Percentiles rank a stretch among this genome's conserved stretches.
Evolutionary conservation across 2,888 invertebrate genomes (phyloP).

Genomic region (Sthenelais limicola): DNA sequence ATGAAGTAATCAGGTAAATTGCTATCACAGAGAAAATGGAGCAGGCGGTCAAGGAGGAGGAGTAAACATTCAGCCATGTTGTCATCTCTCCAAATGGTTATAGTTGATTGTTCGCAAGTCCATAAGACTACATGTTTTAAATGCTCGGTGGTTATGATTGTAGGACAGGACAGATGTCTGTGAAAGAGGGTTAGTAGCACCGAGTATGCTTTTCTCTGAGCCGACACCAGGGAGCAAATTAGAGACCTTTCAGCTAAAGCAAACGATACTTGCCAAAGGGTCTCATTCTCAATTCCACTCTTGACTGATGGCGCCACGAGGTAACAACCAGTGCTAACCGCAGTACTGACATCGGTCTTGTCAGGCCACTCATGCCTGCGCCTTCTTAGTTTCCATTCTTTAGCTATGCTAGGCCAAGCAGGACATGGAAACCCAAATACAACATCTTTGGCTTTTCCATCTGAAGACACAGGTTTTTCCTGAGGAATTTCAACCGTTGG

Average conservation of each 20-base stretch:
- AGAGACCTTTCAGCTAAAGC: background rate
- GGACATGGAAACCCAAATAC: no score
- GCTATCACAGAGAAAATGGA: conserved; percentile 19
- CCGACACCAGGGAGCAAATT: conserved; percentile 1
- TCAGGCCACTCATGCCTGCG: conserved; percentile 24
- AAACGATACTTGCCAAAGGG: background rate
- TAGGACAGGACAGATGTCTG: background rate
- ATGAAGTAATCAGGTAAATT: conserved; percentile 11
- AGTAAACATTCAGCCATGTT: conserved; percentile 16
- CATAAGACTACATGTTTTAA: conserved; percentile 1
- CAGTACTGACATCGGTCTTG: background rate
- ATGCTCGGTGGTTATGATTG: background rate
- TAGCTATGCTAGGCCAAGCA: background rate
- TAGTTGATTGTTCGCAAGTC: conserved; percentile 16
- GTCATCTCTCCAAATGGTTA: conserved; percentile 10
- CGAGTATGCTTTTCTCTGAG: conserved; percentile 2
- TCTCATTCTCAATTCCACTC: background rate
- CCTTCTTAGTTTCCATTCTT: background rate
- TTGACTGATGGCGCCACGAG: background rate
- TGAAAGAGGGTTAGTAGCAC: conserved; percentile 14
- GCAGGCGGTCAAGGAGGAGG: conserved; percentile 10
- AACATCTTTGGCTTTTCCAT: no score
- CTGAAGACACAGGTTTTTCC: no score
- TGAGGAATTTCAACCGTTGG: no score
- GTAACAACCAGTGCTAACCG: conserved; percentile 8